Percentiles rank a stretch among this genome's conserved stretches.
Evolutionary conservation across 2,888 invertebrate genomes (phyloP).

Genomic region (Coremacera marginata): DNA sequence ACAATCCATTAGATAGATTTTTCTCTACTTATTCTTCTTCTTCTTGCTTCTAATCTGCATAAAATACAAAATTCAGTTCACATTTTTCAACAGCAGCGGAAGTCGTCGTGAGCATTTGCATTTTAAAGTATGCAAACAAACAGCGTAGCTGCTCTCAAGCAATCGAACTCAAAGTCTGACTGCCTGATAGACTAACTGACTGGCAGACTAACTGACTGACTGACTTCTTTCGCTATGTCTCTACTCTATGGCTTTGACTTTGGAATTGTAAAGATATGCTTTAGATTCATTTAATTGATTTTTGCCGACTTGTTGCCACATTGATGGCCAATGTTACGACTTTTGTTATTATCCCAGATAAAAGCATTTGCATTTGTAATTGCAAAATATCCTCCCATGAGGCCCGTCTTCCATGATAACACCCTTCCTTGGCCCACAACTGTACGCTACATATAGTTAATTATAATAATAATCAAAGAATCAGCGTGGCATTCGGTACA

Average conservation of each 20-base stretch:
- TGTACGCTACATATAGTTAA: too few relatives aligned
- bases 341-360: constrained; percentile 4
- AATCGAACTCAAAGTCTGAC: neutral
- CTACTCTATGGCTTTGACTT: too few relatives aligned
- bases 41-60: constrained; percentile 4
- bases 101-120: constrained; percentile 24
- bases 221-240: too few relatives aligned
- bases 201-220: too few relatives aligned
- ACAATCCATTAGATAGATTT: too few relatives aligned
- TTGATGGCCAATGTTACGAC: constrained; percentile 10
- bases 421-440: too few relatives aligned
- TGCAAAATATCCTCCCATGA: neutral
- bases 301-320: constrained; percentile 28
- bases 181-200: neutral
- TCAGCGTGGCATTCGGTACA: too few relatives aligned
- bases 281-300: constrained; percentile 15
- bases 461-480: too few relatives aligned
- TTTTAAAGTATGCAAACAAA: constrained; percentile 9
- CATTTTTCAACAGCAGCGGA: neutral
- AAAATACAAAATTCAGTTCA: constrained; percentile 10
- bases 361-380: constrained; percentile 24
- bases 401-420: too few relatives aligned
- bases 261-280: too few relatives aligned
- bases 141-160: neutral
- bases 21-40: too few relatives aligned